Evolutionary conservation across 30 jellyfish, hydroid and myxozoan species (phyloP).

Genomic region (Cassiopea andromeda): DNA sequence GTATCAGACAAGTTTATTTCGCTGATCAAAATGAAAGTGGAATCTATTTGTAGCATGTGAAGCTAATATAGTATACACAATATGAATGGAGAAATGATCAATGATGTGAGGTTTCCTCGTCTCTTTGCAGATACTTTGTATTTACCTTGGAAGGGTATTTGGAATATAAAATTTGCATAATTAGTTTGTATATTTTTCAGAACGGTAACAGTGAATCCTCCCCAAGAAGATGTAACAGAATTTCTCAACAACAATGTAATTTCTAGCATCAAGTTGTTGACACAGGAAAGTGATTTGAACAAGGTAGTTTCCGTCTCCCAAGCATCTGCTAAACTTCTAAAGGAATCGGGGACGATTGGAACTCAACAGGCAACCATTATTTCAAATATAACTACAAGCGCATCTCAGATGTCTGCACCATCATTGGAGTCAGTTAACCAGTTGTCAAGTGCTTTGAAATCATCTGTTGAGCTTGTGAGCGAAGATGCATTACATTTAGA

Average conservation of each 20-base stretch:
- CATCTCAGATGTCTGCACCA: constrained; percentile 60
- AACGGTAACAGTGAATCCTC: constrained; percentile 52
- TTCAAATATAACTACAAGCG: constrained; percentile 42
- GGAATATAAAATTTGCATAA: no score
- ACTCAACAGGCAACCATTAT: constrained; percentile 31
- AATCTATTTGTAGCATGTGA: no score
- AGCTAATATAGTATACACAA: no score
- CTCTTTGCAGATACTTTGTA: no score
- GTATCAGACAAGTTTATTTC: no score
- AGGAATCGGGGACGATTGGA: constrained; percentile 29
- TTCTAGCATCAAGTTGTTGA: constrained; percentile 10
- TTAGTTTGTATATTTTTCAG: not conserved
- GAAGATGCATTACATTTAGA: constrained; percentile 20
- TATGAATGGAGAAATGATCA: no score
- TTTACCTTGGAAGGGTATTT: no score
- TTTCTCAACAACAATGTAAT: constrained; percentile 52
- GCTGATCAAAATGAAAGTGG: no score
- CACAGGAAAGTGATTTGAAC: constrained; percentile 65
- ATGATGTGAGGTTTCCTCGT: no score
- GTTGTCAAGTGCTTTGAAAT: constrained; percentile 40
- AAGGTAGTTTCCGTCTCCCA: constrained; percentile 50
- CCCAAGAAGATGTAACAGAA: constrained; percentile 17
- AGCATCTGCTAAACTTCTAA: constrained; percentile 42
- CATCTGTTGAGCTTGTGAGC: constrained; percentile 24
- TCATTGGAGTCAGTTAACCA: constrained; percentile 78